Conservation (phyloP, 2,888 invertebrate species). For the Apamea crenata region DNA sequence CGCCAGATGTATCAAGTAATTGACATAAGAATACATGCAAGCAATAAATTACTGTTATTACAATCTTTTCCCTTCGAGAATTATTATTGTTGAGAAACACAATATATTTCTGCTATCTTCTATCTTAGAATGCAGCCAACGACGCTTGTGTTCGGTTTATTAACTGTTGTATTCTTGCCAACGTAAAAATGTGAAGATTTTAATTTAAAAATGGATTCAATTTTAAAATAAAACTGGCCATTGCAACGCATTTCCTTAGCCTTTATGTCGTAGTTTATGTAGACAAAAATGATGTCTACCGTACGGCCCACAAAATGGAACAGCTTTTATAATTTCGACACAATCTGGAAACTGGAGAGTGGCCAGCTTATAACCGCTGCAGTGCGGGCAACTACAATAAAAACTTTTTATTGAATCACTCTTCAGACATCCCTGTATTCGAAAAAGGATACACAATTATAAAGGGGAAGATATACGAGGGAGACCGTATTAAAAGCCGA, state of each 20-base stretch:
- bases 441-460: slow-evolving; percentile 56
- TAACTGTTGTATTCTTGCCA: slow-evolving; percentile 62
- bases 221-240: slow-evolving; percentile 29
- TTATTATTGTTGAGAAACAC: slow-evolving; percentile 68
- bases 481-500: slow-evolving; percentile 49
- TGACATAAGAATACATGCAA: slow-evolving; percentile 76
- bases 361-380: slow-evolving; percentile 84
- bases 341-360: slow-evolving; percentile 85
- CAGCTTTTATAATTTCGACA: slow-evolving; percentile 82
- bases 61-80: slow-evolving; percentile 71
- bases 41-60: slow-evolving; percentile 76
- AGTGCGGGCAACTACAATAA: slow-evolving; percentile 76
- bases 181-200: slow-evolving; percentile 65
- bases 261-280: slow-evolving; percentile 4
- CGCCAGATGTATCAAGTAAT: slow-evolving; percentile 76
- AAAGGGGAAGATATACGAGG: slow-evolving; percentile 56
- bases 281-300: slow-evolving; percentile 47
- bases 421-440: slow-evolving; percentile 54
- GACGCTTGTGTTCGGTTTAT: slow-evolving; percentile 59
- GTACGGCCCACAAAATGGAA: slow-evolving; percentile 49
- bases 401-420: slow-evolving; percentile 63
- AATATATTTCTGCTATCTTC: slow-evolving; percentile 65
- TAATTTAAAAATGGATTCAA: slow-evolving; percentile 46
- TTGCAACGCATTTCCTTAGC: slow-evolving; percentile 15
- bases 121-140: slow-evolving; percentile 55